These are phyloP conservation scores for Sinohyriopsis cumingii DNA, from an alignment of 2,888 invertebrate genomes.

Conservation along the genomic window DNA sequence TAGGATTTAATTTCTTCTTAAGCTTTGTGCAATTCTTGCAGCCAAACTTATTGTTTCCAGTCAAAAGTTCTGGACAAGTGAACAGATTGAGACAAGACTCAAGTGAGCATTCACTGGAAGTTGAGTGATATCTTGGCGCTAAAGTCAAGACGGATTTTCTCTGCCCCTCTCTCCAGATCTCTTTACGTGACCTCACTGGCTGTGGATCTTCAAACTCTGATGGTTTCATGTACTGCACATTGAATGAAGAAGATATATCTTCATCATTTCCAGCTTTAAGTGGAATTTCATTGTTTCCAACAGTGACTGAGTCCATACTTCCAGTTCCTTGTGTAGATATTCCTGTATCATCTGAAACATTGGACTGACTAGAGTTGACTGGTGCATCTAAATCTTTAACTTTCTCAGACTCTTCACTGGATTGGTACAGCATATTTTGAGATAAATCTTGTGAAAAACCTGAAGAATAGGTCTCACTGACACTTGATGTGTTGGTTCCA, in stretches of 20 bases:
- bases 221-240: too few species aligned
- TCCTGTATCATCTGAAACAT: too few species aligned
- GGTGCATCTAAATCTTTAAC: too few species aligned
- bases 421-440: too few species aligned
- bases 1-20: slow-evolving; percentile 45
- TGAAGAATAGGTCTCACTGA: not conserved
- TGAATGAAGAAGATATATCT: slow-evolving; percentile 2
- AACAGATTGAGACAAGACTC: slow-evolving; percentile 94
- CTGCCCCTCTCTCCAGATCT: slow-evolving; percentile 35
- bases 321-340: too few species aligned
- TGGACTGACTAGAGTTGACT: too few species aligned
- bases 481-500: too few species aligned
- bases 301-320: too few species aligned
- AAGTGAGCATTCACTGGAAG: slow-evolving; percentile 76
- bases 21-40: slow-evolving; percentile 88
- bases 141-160: slow-evolving; percentile 39
- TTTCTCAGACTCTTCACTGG: too few species aligned
- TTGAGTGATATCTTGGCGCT: slow-evolving; percentile 73
- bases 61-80: slow-evolving; percentile 90
- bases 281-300: too few species aligned
- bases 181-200: slow-evolving; percentile 17
- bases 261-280: not conserved
- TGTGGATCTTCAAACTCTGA: slow-evolving; percentile 1
- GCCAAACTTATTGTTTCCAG: slow-evolving; percentile 92
- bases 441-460: not conserved